phyloP scores from a whole-genome alignment of 2,797 vertebrate genomes.

The Anomalospiza imberbis region DNA sequence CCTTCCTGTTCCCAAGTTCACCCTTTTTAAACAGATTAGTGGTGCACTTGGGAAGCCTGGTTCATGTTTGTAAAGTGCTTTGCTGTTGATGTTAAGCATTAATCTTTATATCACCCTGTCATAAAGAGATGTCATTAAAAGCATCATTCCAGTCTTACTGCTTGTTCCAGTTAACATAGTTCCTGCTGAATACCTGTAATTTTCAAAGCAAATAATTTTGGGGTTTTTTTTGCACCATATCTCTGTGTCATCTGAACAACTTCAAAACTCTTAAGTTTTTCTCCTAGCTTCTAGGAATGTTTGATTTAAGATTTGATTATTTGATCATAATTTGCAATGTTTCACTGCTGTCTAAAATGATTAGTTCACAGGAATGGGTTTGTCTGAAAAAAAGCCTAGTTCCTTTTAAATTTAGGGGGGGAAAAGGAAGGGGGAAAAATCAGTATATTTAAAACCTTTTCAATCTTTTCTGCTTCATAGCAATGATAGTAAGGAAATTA shows the following conservation, averaged over 20 bases:
- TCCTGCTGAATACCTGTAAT: neutral
- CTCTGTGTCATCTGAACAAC: neutral
- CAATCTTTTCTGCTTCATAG: neutral
- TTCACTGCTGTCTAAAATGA: neutral
- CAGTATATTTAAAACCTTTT: neutral
- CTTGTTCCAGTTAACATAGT: neutral
- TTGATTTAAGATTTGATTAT: neutral
- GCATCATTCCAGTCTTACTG: neutral
- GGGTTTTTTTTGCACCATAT: neutral
- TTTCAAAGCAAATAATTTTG: neutral
- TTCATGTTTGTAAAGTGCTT: neutral
- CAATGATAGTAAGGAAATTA: neutral
- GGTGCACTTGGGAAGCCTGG: neutral
- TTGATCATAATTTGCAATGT: neutral
- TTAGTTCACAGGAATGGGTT: neutral
- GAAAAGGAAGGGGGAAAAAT: fast-evolving
- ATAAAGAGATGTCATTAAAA: neutral
- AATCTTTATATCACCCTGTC: neutral
- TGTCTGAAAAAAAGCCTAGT: neutral
- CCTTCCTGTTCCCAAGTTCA: neutral
- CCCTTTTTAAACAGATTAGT: neutral
- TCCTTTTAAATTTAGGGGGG: neutral
- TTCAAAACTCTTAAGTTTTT: neutral
- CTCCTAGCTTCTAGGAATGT: neutral
- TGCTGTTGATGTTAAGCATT: neutral